These are phyloP conservation scores for Philhelius pedissequus DNA, from an alignment of 2,888 invertebrate genomes.

Conservation along the genomic window DNA sequence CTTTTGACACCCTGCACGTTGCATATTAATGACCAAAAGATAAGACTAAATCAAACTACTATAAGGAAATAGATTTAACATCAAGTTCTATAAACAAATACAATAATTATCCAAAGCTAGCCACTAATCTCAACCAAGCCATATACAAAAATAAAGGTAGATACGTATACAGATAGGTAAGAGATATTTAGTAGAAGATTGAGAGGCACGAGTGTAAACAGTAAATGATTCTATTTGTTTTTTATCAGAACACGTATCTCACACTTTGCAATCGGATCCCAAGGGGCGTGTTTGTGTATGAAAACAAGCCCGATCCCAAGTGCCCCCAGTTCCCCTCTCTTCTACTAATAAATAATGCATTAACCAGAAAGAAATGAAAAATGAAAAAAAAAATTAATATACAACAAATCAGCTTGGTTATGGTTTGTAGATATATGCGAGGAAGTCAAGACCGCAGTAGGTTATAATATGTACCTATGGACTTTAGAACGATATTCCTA, in stretches of 20 bases:
- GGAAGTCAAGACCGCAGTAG: constrained; percentile 9
- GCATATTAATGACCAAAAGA: not conserved
- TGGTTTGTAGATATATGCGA: too few relatives aligned
- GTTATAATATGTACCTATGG: too few relatives aligned
- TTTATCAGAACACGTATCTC: constrained; percentile 61
- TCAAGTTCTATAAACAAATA: not conserved
- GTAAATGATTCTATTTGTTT: constrained; percentile 61
- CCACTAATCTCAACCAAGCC: not conserved
- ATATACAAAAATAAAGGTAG: not conserved
- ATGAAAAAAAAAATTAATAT: not conserved
- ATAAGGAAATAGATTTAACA: not conserved
- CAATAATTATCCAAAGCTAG: not conserved
- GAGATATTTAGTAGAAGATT: not conserved
- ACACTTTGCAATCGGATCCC: constrained; percentile 61
- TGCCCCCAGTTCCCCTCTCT: constrained; percentile 29
- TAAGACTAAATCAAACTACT: not conserved
- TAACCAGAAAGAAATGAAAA: constrained; percentile 8
- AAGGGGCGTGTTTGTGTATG: constrained; percentile 62
- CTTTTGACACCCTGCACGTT: not conserved
- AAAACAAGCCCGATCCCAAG: constrained; percentile 21
- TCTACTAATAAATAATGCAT: constrained; percentile 68
- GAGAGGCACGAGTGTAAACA: constrained; percentile 49
- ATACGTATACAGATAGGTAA: not conserved
- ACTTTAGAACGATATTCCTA: constrained; percentile 2
- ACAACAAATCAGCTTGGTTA: constrained; percentile 36